Conservation (phyloP, 2,888 invertebrate genomes). For the Busseola fusca region DNA sequence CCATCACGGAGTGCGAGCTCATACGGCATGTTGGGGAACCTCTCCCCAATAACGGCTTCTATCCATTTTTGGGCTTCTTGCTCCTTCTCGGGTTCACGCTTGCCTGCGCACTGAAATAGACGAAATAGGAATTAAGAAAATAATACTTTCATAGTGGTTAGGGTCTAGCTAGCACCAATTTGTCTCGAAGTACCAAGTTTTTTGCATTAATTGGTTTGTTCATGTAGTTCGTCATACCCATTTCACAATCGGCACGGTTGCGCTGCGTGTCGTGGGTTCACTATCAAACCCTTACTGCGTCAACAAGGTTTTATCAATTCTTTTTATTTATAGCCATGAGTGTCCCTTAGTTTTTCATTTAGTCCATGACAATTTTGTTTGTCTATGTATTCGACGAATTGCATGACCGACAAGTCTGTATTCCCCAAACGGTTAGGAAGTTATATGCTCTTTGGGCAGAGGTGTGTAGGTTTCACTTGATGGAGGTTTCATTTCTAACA, state of each 20-base stretch:
- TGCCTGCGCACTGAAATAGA: slow-evolving; percentile 92
- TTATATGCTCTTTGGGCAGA: too few relatives aligned
- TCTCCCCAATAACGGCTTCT: slow-evolving; percentile 93
- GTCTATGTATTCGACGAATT: neutral
- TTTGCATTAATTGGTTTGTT: neutral
- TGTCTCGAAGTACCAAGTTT: neutral
- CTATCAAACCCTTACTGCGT: too few relatives aligned
- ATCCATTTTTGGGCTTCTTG: slow-evolving; percentile 95
- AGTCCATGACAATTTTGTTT: neutral
- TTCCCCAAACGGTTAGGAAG: too few relatives aligned
- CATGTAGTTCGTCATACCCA: neutral
- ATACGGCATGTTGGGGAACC: slow-evolving; percentile 92
- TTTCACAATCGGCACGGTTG: too few relatives aligned
- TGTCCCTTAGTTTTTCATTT: neutral
- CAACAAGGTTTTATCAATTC: neutral
- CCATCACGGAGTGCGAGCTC: slow-evolving; percentile 95
- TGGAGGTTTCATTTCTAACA: too few relatives aligned
- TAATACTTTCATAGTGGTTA: neutral
- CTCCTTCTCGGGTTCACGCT: slow-evolving; percentile 94
- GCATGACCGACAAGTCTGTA: neutral
- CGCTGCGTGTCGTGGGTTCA: too few relatives aligned
- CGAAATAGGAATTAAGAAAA: neutral
- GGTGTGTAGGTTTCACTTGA: too few relatives aligned
- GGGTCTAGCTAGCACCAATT: neutral
- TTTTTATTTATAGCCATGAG: neutral